Base-by-base conservation (phyloP, 1,140 invertebrate genomes). In the Hylaeus anthracinus region DNA sequence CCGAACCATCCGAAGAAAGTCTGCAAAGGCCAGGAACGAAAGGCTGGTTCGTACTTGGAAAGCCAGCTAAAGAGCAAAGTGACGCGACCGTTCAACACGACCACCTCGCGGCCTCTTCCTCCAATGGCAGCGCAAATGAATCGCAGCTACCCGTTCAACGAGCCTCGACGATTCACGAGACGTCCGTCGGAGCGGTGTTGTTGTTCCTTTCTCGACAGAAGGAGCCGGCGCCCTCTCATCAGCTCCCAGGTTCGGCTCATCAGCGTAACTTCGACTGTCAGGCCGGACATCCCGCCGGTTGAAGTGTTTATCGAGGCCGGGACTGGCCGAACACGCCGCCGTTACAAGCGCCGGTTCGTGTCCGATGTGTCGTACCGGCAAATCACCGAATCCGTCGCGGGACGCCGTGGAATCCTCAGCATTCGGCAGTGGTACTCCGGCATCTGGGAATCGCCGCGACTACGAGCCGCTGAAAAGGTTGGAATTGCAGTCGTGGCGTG, bases 181-280 rank as follows among this genome's bases (percentile, higher is more conserved):
- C 26, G 43, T 37, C 43, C 15, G 1, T 9, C 15, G 6, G n/a
- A 15, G 2, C 64, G n/a, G n/a, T 51, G 65, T 15, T 48, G 65
- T 67, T 15, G 26, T 77, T 72, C 61, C 66, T 69, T 72, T 67
- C 56, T 10, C 41, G 48, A 45, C n/a, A 37, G 41, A 72, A 39
- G 55, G 55, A 83, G 41, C 69, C 71, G 58, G 43, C 43, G 60
- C 45, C 71, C 56, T 81, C 72, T 70, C 72, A 61, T 48, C 71
- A 53, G 9, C 58, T 48, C 45, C 41, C 56, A 6, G 61, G 64
- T 75, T 86, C 15, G 56, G 58, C 85, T 86, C 85, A 86, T 86
- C 85, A 86, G 84, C 81, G 85, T 86, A 86, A 86, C 84, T 86
- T 83, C 60, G 72, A 72, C 77, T 83, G 84, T 86, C 85, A 86